These are phyloP conservation scores for Cybosia mesomella DNA, from an alignment of 2,888 invertebrate species.

Conservation along the genomic window DNA sequence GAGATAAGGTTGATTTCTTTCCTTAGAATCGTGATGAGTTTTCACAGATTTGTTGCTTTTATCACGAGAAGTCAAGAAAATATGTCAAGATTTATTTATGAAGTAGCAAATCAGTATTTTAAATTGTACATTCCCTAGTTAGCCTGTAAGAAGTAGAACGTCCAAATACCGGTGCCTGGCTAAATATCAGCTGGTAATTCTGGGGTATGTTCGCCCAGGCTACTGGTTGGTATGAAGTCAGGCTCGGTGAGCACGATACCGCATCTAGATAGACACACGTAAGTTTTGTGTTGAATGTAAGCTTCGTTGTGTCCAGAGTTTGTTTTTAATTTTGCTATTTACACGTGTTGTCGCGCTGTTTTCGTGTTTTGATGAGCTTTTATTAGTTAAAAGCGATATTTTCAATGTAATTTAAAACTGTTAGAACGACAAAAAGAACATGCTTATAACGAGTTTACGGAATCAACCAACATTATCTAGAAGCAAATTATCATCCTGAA, in stretches of 20 bases:
- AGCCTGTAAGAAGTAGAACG: conserved; percentile 36
- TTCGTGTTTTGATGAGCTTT: conserved; percentile 1
- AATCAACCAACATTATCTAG: too few relatives aligned
- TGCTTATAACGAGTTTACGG: too few relatives aligned
- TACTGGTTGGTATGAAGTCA: conserved; percentile 94
- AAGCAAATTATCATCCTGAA: not conserved
- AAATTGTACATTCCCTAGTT: conserved; percentile 22
- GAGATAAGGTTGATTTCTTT: not conserved
- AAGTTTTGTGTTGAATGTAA: conserved; percentile 65
- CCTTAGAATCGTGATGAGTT: not conserved
- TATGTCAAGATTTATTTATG: not conserved
- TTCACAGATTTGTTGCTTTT: not conserved
- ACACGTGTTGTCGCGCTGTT: conserved; percentile 12
- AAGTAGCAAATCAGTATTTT: conserved; percentile 26
- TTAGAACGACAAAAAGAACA: too few relatives aligned
- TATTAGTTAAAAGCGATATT: not conserved
- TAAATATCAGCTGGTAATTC: conserved; percentile 99
- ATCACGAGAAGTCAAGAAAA: not conserved
- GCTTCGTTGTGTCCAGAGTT: conserved; percentile 42
- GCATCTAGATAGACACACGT: conserved; percentile 67
- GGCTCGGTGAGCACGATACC: conserved; percentile 53
- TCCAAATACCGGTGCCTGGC: conserved; percentile 62
- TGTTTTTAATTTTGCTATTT: conserved; percentile 21
- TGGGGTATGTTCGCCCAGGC: conserved; percentile 93
- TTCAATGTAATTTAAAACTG: not conserved